Percentiles rank a stretch among this genome's conserved stretches.
Conservation (phyloP, 2,113 vertebrate genomes). For the Terrapene triunguis region DNA sequence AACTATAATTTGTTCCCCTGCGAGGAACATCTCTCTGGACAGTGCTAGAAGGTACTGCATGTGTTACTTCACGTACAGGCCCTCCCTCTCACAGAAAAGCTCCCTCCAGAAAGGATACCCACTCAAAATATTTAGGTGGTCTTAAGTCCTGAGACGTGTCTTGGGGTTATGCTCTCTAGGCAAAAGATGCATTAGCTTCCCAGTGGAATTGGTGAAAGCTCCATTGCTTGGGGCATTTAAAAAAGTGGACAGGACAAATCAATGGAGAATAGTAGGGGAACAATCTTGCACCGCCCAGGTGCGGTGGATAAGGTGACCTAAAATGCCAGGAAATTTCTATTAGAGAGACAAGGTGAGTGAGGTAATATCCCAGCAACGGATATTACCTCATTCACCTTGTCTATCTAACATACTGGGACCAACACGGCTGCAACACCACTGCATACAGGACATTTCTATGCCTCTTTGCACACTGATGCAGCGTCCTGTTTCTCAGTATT, state of each 20-base stretch:
- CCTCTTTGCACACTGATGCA: background rate
- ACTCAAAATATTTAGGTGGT: background rate
- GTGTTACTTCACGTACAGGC: background rate
- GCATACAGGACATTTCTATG: background rate
- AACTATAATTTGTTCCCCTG: too few species aligned
- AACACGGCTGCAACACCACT: background rate
- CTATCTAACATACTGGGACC: background rate
- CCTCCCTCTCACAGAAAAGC: background rate
- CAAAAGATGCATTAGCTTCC: background rate
- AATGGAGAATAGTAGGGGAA: background rate
- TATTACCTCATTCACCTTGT: background rate
- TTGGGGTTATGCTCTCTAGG: background rate
- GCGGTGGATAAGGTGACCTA: background rate
- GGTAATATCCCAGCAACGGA: background rate
- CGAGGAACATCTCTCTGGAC: background rate
- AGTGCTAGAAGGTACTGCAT: background rate
- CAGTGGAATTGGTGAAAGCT: background rate
- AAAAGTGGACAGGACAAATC: background rate
- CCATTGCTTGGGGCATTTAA: background rate
- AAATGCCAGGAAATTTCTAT: background rate
- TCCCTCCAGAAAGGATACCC: background rate
- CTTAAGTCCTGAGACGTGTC: background rate
- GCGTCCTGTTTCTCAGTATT: background rate
- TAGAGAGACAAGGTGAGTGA: background rate
- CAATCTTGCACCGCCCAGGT: background rate